Evolutionary conservation across 2,113 vertebrate species (phyloP).

Genomic region (Neolamprologus ventralis): DNA sequence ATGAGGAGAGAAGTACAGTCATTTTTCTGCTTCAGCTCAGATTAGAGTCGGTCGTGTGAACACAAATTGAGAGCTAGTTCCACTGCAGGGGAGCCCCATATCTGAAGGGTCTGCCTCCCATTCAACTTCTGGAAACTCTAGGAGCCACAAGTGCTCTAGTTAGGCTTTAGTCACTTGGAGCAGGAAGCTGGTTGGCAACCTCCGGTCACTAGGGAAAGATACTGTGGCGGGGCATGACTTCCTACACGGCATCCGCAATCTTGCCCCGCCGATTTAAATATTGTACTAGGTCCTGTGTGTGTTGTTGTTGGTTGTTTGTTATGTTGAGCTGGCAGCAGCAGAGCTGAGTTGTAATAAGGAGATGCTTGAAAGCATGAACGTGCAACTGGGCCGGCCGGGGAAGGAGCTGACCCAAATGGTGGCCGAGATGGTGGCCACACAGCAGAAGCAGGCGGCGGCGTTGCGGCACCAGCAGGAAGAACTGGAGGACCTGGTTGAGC

Average conservation of each 20-base stretch:
- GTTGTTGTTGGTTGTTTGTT: background rate
- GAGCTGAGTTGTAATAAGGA: background rate
- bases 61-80: background rate
- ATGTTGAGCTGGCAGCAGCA: background rate
- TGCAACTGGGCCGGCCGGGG: background rate
- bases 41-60: background rate
- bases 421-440: background rate
- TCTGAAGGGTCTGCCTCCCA: background rate
- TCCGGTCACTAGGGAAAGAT: background rate
- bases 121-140: background rate
- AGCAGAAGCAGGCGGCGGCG: accelerated
- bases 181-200: background rate
- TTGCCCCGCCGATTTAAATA: background rate
- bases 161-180: background rate
- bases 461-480: background rate
- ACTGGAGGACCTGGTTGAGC: background rate
- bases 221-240: background rate
- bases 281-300: background rate
- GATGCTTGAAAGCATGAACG: background rate
- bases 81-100: background rate
- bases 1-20: background rate
- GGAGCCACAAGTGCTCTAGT: background rate
- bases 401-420: background rate
- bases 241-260: background rate
- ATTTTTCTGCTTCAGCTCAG: background rate